A percentile compares a stretch with the other conserved stretches of the same genome.
phyloP scores from a whole-genome alignment of 1,140 invertebrate species.

The Drosophila kepulauana region DNA sequence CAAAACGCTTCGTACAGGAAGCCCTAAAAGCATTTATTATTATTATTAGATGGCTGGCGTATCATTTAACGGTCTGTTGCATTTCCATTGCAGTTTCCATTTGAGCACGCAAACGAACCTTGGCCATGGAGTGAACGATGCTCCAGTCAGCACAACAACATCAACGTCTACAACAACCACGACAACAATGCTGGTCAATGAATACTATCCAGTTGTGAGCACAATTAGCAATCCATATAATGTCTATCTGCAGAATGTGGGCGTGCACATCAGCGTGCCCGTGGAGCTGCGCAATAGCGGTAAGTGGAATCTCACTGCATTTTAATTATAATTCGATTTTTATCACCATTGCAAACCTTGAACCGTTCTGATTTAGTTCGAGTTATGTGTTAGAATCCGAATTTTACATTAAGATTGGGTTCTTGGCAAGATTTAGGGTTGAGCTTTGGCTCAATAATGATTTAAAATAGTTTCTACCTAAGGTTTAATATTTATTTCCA shows the following conservation, averaged over 20 bases:
- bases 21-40: conserved; percentile 25
- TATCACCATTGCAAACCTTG: too few relatives aligned
- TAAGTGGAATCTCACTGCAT: conserved; percentile 46
- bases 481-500: too few relatives aligned
- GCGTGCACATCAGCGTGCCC: conserved; percentile 78
- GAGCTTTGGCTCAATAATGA: too few relatives aligned
- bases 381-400: too few relatives aligned
- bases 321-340: not conserved
- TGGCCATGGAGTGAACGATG: conserved; percentile 50
- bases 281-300: conserved; percentile 69
- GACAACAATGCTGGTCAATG: conserved; percentile 81
- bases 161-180: not conserved
- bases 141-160: conserved; percentile 16
- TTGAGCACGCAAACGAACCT: conserved; percentile 79
- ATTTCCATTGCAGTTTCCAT: conserved; percentile 76
- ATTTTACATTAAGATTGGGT: too few relatives aligned
- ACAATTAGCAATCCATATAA: conserved; percentile 80
- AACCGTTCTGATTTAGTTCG: too few relatives aligned
- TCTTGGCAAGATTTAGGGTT: too few relatives aligned
- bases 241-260: conserved; percentile 79
- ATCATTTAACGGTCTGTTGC: conserved; percentile 57
- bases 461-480: too few relatives aligned
- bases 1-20: conserved; percentile 65
- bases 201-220: conserved; percentile 78
- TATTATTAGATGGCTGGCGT: not conserved